Evolutionary conservation across 2,888 invertebrate species (phyloP).

Genomic region (Helleia helle): DNA sequence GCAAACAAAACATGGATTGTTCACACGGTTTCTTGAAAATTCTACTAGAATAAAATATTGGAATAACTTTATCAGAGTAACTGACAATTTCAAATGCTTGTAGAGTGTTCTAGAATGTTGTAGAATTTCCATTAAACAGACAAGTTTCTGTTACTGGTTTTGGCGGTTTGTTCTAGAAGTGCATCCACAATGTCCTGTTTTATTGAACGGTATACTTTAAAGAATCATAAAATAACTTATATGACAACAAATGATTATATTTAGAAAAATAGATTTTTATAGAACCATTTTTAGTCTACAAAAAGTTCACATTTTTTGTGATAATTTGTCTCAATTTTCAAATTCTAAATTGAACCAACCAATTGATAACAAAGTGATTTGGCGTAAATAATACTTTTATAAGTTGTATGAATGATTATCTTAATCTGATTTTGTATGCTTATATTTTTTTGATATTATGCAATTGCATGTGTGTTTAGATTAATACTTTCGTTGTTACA

Average conservation of each 20-base stretch:
- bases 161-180: neutral
- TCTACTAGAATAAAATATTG: neutral
- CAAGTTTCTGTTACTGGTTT: no score
- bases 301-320: no score
- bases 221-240: neutral
- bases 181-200: neutral
- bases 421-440: no score
- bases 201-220: neutral
- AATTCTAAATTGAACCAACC: no score
- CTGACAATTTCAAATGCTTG: no score
- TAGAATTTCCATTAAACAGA: constrained; percentile 4
- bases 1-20: neutral
- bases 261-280: neutral
- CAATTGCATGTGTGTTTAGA: neutral
- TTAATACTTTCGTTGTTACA: neutral
- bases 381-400: neutral
- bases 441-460: no score
- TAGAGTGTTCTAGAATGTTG: no score
- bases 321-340: no score
- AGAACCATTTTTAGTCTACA: no score
- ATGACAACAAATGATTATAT: neutral
- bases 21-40: constrained; percentile 2
- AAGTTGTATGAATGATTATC: neutral
- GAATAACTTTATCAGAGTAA: no score
- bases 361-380: neutral